phyloP scores from a whole-genome alignment of 2,113 vertebrate species.

The Aptenodytes patagonicus region DNA sequence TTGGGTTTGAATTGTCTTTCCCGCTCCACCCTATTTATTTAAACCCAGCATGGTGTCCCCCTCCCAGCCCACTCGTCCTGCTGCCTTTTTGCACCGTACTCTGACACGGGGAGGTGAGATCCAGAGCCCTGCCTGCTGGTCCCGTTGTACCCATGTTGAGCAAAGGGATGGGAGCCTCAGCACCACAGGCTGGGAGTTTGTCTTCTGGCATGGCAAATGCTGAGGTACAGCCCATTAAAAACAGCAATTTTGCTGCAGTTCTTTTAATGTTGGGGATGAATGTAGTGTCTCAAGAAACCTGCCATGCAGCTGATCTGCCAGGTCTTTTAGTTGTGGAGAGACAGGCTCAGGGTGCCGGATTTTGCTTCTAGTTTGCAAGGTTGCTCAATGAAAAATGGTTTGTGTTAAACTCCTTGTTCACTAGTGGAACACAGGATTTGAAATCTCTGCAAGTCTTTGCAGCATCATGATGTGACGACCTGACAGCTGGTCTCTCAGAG shows the following conservation, averaged over 20 bases:
- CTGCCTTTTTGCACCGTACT: not conserved
- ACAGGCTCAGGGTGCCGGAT: not conserved
- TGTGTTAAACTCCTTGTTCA: not conserved
- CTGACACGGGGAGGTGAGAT: accelerated
- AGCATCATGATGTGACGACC: not conserved
- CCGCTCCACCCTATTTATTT: not conserved
- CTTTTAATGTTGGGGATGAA: not conserved
- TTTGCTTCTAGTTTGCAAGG: not conserved
- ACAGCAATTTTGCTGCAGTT: not conserved
- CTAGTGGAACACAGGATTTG: not conserved
- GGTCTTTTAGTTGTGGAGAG: not conserved
- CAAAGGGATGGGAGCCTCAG: not conserved
- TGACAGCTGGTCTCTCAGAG: not conserved
- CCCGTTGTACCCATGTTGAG: too few relatives aligned
- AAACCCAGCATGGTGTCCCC: not conserved
- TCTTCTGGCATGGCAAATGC: not conserved
- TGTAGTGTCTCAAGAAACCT: not conserved
- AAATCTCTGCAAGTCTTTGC: not conserved
- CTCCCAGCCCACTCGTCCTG: too few relatives aligned
- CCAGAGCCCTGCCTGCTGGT: not conserved
- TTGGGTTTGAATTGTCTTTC: not conserved
- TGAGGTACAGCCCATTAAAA: not conserved
- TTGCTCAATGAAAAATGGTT: not conserved
- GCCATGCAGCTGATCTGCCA: not conserved
- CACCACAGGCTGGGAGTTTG: not conserved